Conservation (phyloP, 30 jellyfish, hydroid and myxozoan species). For the Turritopsis rubra region DNA sequence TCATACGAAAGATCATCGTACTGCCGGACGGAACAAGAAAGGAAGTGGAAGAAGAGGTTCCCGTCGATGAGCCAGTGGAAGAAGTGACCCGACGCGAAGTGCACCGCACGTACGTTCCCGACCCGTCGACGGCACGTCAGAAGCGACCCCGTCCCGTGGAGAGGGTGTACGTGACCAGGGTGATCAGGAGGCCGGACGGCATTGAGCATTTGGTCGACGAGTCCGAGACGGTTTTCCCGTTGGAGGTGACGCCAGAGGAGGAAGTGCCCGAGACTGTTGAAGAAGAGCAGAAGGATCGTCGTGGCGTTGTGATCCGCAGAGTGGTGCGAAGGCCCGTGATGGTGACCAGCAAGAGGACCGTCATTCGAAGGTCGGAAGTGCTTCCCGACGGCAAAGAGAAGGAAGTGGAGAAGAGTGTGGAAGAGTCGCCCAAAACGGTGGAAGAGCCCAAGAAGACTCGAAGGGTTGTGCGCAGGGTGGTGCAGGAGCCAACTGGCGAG, state of each 20-base stretch:
- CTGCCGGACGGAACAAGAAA: constrained; percentile 69
- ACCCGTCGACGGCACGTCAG: too few species aligned
- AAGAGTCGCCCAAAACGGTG: constrained; percentile 30
- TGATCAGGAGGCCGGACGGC: constrained; percentile 43
- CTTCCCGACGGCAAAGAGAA: constrained; percentile 56
- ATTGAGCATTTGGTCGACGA: constrained; percentile 52
- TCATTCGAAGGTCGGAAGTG: constrained; percentile 26
- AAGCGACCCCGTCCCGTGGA: constrained; percentile 68
- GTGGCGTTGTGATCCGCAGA: constrained; percentile 35
- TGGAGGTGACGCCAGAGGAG: constrained; percentile 40
- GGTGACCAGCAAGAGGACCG: constrained; percentile 33
- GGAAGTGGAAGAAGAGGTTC: constrained; percentile 67
- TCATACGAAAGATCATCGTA: constrained; percentile 44
- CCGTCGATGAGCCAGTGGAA: too few species aligned
- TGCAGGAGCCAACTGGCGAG: constrained; percentile 46
- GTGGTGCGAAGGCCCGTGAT: constrained; percentile 43
- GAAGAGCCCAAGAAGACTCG: constrained; percentile 32
- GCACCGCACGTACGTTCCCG: too few species aligned
- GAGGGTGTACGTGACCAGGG: constrained; percentile 52
- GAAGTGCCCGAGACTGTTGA: constrained; percentile 24
- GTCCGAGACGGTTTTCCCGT: constrained; percentile 65
- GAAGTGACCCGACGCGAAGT: too few species aligned
- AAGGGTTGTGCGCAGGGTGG: constrained; percentile 48
- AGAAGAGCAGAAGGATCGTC: constrained; percentile 41
- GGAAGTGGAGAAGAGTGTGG: constrained; percentile 37